Base-by-base conservation (phyloP, 1,140 invertebrate species). In the Lethrus apterus region DNA sequence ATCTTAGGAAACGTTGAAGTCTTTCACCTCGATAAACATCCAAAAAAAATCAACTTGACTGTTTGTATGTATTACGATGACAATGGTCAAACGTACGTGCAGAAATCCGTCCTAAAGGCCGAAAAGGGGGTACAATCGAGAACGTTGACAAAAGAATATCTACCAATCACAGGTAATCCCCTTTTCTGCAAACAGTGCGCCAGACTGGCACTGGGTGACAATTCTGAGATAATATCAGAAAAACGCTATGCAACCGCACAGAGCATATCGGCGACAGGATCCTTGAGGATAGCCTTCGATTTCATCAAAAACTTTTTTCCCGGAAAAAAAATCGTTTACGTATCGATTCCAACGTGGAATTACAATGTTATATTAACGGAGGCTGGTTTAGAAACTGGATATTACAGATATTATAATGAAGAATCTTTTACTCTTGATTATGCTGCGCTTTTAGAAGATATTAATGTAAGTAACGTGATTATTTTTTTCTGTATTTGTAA, bases 11-110 rank as follows among this genome's bases (percentile, higher is more conserved):
- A 99, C 2, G 95, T 94, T 2, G 96, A 99, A 68, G 95, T 95
- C 13, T 99, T 78, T 69, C 98, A 97, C 67, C 81, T 71, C 55
- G 95, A 98, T 66, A 76, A 75, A 9, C 91, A 95, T 68, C 80
- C 91, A 0, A 94, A 97, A 55, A 99, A 99, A 72, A 91, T 99
- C 30, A 99, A 99, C 68, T 76, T 99, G 20, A 95, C 95, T 52
- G 96, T 89, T 31, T 96, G 96, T 55, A 94, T 96, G 24, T 99
- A 99, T 68, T 79, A 95, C 57, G 94, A 98, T 75, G 94, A 99
- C 64, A 83, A 93, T 66, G 93, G 93, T 40, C 95, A 96, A 72
- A 93, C 94, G 11, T 97, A 83, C 70, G 78, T 98, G 17, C 72
- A 98, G n/a, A 89, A 90, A 32, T 87, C 83, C 71, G 93, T 98